Evolutionary conservation across 2,888 invertebrate genomes (phyloP).

Genomic region (Rambutsinella grinnellia): DNA sequence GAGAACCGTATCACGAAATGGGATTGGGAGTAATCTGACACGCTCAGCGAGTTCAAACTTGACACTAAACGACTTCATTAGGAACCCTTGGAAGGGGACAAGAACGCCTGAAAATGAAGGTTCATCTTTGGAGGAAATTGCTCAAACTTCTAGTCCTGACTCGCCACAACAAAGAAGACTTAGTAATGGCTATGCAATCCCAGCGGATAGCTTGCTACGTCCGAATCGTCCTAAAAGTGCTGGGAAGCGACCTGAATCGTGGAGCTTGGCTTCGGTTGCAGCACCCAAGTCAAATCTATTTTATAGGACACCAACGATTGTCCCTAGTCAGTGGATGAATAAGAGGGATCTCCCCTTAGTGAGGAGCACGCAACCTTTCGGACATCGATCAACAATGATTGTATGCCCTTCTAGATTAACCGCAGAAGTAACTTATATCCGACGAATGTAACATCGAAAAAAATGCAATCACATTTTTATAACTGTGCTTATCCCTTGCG

Average conservation of each 20-base stretch:
- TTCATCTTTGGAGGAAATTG: conserved; percentile 11
- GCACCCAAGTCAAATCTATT: conserved; percentile 49
- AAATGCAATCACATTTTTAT: too few relatives aligned
- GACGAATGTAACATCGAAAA: conserved; percentile 46
- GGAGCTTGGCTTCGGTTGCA: conserved; percentile 32
- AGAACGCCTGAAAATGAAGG: conserved; percentile 10
- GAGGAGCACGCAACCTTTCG: conserved; percentile 29
- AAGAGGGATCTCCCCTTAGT: conserved; percentile 38
- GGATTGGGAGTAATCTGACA: background rate
- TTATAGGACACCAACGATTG: conserved; percentile 56
- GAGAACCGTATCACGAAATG: conserved; percentile 17
- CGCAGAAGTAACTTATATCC: conserved; percentile 62
- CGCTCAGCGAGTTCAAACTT: conserved; percentile 32
- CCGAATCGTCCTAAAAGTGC: conserved; percentile 2
- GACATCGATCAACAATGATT: conserved; percentile 47
- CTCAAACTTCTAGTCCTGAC: conserved; percentile 16
- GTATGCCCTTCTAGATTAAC: conserved; percentile 61
- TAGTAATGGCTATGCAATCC: conserved; percentile 44
- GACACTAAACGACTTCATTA: conserved; percentile 60
- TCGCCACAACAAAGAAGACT: conserved; percentile 15
- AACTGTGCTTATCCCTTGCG: too few relatives aligned
- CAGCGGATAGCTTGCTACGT: conserved; percentile 34
- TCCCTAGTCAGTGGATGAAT: conserved; percentile 59
- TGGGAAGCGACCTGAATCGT: conserved; percentile 52
- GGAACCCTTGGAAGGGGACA: conserved; percentile 53